phyloP scores from a whole-genome alignment of 2,888 invertebrate species.

The Julus scandinavius region DNA sequence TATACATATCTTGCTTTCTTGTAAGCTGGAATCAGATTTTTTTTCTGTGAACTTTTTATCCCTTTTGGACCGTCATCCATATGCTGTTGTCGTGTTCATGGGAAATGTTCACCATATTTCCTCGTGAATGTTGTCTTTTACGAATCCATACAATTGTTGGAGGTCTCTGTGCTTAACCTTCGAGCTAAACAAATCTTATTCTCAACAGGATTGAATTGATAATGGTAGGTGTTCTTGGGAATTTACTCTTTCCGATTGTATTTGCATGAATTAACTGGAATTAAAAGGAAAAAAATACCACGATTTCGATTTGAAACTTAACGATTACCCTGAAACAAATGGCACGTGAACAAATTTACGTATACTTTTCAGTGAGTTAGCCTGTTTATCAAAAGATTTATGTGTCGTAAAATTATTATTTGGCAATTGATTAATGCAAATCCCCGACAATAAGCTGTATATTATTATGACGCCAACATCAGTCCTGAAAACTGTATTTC shows the following conservation, averaged over 20 bases:
- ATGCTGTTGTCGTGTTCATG: neutral
- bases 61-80: neutral
- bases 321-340: neutral
- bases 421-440: neutral
- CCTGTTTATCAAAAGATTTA: slow-evolving; percentile 11
- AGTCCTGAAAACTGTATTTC: too few species aligned
- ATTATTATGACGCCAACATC: neutral
- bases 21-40: neutral
- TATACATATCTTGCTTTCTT: neutral
- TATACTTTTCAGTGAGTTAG: neutral
- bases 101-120: slow-evolving; percentile 5
- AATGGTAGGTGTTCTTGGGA: slow-evolving; percentile 13
- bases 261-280: slow-evolving; percentile 1
- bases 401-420: neutral
- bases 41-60: neutral
- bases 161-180: neutral
- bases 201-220: neutral
- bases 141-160: neutral
- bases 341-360: neutral
- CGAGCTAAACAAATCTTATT: neutral
- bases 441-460: neutral
- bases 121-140: neutral
- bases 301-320: neutral
- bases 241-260: neutral
- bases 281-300: neutral